Base-by-base conservation (phyloP, 2,113 vertebrate genomes). In the Nothoprocta pentlandii region DNA sequence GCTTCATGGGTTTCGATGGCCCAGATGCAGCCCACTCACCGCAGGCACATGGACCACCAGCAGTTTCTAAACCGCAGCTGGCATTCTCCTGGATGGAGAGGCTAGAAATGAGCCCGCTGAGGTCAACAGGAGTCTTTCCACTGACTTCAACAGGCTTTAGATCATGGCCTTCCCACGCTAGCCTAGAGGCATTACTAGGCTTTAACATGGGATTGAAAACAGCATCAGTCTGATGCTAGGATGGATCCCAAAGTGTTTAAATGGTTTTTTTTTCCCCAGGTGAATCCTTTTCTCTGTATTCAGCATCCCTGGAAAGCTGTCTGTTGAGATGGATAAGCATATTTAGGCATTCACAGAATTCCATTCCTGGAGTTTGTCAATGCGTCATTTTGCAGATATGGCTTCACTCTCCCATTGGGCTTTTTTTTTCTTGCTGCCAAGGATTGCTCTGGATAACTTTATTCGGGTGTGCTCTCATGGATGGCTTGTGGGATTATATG, bases 1-100 rank as follows among this genome's bases (percentile, higher is more conserved):
- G 80, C 80, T 91, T 85, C 68, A 82, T 91, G 19, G 6, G 66
- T 44, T 78, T 61, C 80, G 85, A 85, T 68, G 84, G 88, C 70
- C 91, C 87, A 90, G 68, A 80, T 75, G 82, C 73, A 84, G 93
- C 86, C 87, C 83, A 19, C 80, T 93, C 84, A 74, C 91, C 91
- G 9, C 88, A 89, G 88, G 88, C 80, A 53, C 88, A 88, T 0
- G 11, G 94, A 91, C 84, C 94, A 93, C 91, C 94, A 85, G 91
- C 80, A 81, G 80, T 47, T 91, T 68, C 36, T 63, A 88, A 88
- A 88, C 88, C 91, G 0, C 91, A 88, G 70, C 47, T 78, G 66
- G 76, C 85, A 70, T 69, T n/a, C 91, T 93, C 39, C 61, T 73
- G 76, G 70, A 76, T 80, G 85, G 80, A 22, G 70, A 61, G 94